Base-by-base conservation (phyloP, 1,140 invertebrate genomes). In the Aplysia californica region DNA sequence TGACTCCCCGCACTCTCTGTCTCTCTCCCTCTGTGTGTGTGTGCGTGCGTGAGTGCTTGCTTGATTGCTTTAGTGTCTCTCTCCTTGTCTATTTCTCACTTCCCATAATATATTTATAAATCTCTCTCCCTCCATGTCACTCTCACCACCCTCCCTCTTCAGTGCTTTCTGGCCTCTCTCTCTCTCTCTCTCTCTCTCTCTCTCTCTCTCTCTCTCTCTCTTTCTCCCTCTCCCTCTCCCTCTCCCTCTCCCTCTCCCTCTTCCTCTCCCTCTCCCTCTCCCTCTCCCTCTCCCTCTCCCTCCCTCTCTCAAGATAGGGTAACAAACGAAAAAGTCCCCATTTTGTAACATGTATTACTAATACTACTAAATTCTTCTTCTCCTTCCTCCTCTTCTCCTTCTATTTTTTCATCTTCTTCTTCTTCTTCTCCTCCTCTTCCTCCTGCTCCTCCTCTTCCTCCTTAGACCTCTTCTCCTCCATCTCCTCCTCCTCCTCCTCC, bases 211-310 rank as follows among this genome's bases (percentile, higher is more conserved):
- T 36, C 36, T 71, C 31, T 67, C 50, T 67, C n/a, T 77, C 23
- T 77, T 2, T 31, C 38, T 90, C 89, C 90, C 91, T 65, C 4
- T 56, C 23, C 2, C 39, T 56, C 58, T 65, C 29, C 36, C 21
- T 66, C 31, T 41, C 26, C 38, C 18, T 4, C 21, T 33, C 29
- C 69, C 39, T 26, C 33, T 18, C 18, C 39, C 56, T 58, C 35
- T 69, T 26, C 50, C 26, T 76, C 1, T 29, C n/a, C 36, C 70
- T 65, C 71, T 72, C 39, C 10, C 26, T 33, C 35, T 36, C 23
- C 38, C 31, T 58, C 23, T 72, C 38, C 64, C 55, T 69, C 67
- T 69, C 67, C 44, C 67, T 69, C 67, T 69, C 67, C 44, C 67
- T 69, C 67, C 44, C 67, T 69, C 67, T 69, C 67, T 41, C 67